Evolutionary conservation across 2,797 vertebrate species (phyloP), one percentile per base, ranked within the genome.

Genomic region (Nannoperca australis): DNA sequence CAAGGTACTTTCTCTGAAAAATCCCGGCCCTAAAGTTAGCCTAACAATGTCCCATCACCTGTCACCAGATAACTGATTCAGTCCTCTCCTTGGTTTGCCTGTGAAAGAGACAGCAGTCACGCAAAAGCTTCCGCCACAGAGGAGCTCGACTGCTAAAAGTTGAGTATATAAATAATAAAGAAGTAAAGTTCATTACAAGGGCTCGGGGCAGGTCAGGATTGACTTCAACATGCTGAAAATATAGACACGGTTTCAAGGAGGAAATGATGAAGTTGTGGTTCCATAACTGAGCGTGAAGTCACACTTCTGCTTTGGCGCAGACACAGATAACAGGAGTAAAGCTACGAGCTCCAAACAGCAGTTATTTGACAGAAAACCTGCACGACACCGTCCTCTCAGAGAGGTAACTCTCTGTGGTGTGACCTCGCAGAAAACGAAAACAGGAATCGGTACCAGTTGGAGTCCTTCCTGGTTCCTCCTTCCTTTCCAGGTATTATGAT

Each of bases 281-380:
- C 36, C n/a, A 24, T 60, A 45, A 83, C 13, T 18, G 11, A 64
- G 8, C 5, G 1, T 55, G 17, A 82, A 79, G 62, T 77, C 40
- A 55, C 79, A 78, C 60, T 91, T 91, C 82, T 87, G 77, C 87
- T 89, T 84, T 72, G 11, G 2, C 30, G 5, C n/a, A 13, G 10
- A 70, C 20, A 17, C 1, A 18, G 27, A 24, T 34, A 49, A 50
- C 61, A 45, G 13, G 14, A 59, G 22, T 11, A 4, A 59, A 51
- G 3, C n/a, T 27, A 3, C 3, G 2, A 22, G 58, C 32, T 50
- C 11, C 15, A 20, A 47, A 50, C 20, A 24, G 22, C 20, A 24
- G 17, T 13, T 22, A 40, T n/a, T 50, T 0, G 0, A 36, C 40
- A 3, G 20, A 36, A 53, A 44, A 47, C 34, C 15, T 20, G 11